phyloP scores from a whole-genome alignment of 1,140 invertebrate genomes.

The Trigoniulus corallinus region DNA sequence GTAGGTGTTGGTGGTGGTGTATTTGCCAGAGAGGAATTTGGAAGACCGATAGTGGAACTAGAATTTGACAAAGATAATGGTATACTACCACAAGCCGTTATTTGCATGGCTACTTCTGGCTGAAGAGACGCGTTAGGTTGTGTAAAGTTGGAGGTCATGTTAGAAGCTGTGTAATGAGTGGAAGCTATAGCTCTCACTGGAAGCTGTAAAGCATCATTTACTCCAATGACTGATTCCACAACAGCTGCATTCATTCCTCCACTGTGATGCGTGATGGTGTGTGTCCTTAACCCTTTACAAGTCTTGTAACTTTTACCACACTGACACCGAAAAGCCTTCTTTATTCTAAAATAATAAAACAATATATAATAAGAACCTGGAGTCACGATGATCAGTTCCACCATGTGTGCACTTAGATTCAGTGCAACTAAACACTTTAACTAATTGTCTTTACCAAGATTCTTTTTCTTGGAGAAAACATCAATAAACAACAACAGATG shows the following conservation, averaged over 20 bases:
- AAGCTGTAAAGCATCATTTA: background rate
- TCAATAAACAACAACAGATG: no score
- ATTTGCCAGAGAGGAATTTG: constrained; percentile 1
- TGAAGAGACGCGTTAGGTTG: constrained; percentile 13
- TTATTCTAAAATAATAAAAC: constrained; percentile 49
- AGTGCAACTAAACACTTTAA: no score
- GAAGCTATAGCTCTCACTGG: constrained; percentile 1
- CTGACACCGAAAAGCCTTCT: constrained; percentile 57
- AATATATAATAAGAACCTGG: constrained; percentile 15
- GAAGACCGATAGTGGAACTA: background rate
- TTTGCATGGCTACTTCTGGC: constrained; percentile 23
- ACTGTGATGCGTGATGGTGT: constrained; percentile 25
- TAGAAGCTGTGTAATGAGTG: constrained; percentile 2
- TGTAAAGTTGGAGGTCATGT: constrained; percentile 1
- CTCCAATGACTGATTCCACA: background rate
- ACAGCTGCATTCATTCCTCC: background rate
- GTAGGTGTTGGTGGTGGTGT: constrained; percentile 8
- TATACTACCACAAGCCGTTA: background rate
- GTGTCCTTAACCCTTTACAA: constrained; percentile 50
- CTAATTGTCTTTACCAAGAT: no score
- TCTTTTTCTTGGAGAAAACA: no score
- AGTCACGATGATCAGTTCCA: no score
- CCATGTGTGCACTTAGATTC: no score
- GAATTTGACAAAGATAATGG: constrained; percentile 2
- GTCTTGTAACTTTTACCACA: constrained; percentile 71